Evolutionary conservation across 2,113 vertebrate species (phyloP).

Genomic region (Litocranius walleri): DNA sequence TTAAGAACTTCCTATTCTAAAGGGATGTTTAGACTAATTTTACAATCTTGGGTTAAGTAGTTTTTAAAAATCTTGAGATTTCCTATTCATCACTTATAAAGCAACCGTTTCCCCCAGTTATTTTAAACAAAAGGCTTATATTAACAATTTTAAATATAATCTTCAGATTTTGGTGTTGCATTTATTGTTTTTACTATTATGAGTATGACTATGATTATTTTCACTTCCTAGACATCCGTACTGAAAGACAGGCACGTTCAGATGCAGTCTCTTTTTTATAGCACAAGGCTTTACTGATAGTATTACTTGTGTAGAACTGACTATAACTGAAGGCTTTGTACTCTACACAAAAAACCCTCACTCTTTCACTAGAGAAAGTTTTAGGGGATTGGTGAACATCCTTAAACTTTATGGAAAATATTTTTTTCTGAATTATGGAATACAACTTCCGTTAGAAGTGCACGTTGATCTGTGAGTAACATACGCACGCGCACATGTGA

Average conservation of each 20-base stretch:
- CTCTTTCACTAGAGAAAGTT: not conserved
- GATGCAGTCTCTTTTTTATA: not conserved
- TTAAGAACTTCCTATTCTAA: not conserved
- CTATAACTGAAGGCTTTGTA: not conserved
- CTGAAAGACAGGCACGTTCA: not conserved
- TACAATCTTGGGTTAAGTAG: not conserved
- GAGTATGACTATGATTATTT: not conserved
- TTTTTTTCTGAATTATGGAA: not conserved
- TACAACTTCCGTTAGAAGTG: not conserved
- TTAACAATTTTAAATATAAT: not conserved
- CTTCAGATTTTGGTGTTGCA: not conserved
- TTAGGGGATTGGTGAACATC: not conserved
- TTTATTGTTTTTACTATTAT: not conserved
- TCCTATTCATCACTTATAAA: not conserved
- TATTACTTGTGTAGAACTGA: not conserved
- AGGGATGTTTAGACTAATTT: not conserved
- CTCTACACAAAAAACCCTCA: not conserved
- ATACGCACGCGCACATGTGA: not conserved
- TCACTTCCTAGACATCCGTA: not conserved
- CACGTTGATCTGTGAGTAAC: not conserved
- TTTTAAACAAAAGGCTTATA: not conserved
- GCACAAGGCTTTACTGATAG: not conserved
- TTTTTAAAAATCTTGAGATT: not conserved
- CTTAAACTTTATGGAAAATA: not conserved
- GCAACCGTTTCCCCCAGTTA: not conserved